Evolutionary conservation across 2,797 vertebrate species (phyloP).

Genomic region (Schizopygopsis pylzovi): DNA sequence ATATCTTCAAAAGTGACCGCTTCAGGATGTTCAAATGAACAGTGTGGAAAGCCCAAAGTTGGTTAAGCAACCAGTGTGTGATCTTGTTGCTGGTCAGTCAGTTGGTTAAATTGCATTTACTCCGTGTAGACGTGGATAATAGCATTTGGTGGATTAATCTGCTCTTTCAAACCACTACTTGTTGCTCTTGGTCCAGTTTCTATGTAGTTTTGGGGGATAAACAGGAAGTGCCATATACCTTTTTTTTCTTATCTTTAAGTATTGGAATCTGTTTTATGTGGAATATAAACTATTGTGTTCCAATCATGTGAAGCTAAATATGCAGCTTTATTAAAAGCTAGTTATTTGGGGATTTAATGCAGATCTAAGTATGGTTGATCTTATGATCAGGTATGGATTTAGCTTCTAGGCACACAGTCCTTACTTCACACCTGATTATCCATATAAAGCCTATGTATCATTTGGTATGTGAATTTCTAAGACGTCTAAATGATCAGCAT

Average conservation of each 20-base stretch:
- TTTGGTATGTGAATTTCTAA: background rate
- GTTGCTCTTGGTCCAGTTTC: background rate
- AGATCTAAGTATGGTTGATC: background rate
- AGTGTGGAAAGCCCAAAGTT: background rate
- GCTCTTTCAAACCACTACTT: background rate
- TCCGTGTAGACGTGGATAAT: constrained; percentile 26
- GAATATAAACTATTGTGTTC: background rate
- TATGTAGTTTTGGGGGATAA: background rate
- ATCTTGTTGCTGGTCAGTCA: background rate
- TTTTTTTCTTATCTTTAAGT: background rate
- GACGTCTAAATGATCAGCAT: background rate
- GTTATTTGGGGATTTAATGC: background rate
- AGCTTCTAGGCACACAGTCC: background rate
- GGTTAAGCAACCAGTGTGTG: background rate
- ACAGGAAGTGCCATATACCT: background rate
- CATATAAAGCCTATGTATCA: too few species aligned
- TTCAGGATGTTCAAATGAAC: background rate
- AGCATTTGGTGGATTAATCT: background rate
- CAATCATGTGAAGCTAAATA: background rate
- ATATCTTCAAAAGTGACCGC: background rate
- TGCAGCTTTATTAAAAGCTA: background rate
- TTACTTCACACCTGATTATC: constrained; percentile 2
- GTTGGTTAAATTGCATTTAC: constrained; percentile 2
- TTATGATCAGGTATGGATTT: background rate
- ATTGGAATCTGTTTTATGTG: background rate